A percentile compares a stretch with the other conserved stretches of the same genome.
Conservation (phyloP, 2,797 vertebrate genomes). For the Botia kubotai region DNA sequence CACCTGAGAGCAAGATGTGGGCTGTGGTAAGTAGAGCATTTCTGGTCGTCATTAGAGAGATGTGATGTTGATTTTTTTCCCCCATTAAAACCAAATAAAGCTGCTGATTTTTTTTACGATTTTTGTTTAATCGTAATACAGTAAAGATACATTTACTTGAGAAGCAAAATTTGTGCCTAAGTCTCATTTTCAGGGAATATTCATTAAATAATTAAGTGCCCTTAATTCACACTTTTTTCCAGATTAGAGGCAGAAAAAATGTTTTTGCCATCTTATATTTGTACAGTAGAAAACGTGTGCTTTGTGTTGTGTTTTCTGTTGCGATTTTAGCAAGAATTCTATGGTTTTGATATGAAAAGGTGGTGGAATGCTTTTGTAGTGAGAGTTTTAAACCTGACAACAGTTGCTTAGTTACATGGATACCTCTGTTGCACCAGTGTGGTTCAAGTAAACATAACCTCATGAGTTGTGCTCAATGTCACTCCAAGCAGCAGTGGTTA, state of each 20-base stretch:
- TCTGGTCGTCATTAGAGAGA: background rate
- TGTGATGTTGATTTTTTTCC: background rate
- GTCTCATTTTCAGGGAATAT: background rate
- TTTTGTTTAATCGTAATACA: background rate
- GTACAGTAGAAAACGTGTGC: too few relatives aligned
- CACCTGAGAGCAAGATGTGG: slow-evolving; percentile 54
- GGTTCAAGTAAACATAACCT: slow-evolving; percentile 45
- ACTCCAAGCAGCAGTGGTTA: background rate
- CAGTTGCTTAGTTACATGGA: slow-evolving; percentile 50
- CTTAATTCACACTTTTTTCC: background rate
- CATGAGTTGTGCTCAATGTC: slow-evolving; percentile 15
- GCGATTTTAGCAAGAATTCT: too few relatives aligned
- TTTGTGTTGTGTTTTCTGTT: background rate
- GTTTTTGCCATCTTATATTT: background rate
- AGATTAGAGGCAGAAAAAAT: background rate
- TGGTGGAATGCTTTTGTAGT: slow-evolving; percentile 4
- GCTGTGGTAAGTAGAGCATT: slow-evolving; percentile 55
- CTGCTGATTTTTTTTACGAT: background rate
- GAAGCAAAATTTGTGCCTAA: background rate
- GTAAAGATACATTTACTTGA: background rate
- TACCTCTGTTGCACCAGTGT: slow-evolving; percentile 20
- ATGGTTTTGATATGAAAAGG: background rate
- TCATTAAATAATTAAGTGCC: background rate
- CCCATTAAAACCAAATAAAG: background rate
- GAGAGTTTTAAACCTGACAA: slow-evolving; percentile 46